Evolutionary conservation across 1,140 invertebrate species (phyloP).

Genomic region (Polypedilum vanderplanki): DNA sequence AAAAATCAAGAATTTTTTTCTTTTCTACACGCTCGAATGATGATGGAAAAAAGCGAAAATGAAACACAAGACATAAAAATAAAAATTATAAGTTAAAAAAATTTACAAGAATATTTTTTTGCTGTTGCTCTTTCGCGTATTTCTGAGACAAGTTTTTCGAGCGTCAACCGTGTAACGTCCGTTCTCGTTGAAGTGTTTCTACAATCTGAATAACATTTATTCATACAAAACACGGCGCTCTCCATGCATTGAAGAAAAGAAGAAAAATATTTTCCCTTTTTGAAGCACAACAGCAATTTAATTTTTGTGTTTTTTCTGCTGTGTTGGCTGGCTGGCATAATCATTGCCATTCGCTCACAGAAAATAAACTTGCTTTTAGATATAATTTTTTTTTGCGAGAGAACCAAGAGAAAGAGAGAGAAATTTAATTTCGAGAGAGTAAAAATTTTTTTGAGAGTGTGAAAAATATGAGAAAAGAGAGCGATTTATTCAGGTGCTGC

Average conservation of each 20-base stretch:
- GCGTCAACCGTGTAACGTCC: not conserved
- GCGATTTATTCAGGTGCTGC: not conserved
- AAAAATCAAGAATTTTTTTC: not conserved
- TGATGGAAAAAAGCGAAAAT: not conserved
- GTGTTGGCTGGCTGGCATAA: not conserved
- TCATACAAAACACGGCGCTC: not conserved
- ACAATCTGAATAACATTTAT: constrained; percentile 23
- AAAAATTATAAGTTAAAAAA: not conserved
- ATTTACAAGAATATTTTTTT: not conserved
- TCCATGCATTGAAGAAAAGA: not conserved
- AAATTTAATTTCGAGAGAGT: not conserved
- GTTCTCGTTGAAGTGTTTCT: constrained; percentile 16
- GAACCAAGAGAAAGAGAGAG: not conserved
- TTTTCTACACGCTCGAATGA: not conserved
- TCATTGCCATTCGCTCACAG: not conserved
- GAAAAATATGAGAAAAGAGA: not conserved
- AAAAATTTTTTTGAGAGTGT: not conserved
- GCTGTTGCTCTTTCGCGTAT: not conserved
- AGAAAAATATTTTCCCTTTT: not conserved
- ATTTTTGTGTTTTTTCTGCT: not conserved
- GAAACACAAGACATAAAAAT: not conserved
- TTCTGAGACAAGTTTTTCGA: not conserved
- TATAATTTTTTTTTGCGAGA: not conserved
- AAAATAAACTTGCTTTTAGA: not conserved
- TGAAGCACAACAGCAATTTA: not conserved